Base-by-base conservation (phyloP, 2,888 invertebrate genomes). In the Patella depressa region DNA sequence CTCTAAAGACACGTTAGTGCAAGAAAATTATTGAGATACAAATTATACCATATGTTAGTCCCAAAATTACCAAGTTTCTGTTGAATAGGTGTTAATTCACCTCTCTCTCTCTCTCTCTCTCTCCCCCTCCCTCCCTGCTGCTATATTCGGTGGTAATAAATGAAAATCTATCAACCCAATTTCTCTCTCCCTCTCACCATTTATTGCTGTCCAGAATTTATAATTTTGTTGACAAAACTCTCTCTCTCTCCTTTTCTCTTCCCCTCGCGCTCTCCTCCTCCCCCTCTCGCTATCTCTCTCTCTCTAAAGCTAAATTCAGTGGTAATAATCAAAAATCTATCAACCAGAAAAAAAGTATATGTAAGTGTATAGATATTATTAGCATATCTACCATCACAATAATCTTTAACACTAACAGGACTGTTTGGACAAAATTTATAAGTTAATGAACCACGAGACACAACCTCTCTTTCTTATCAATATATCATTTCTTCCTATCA, bases 111-210 rank as follows among this genome's bases (percentile, higher is more conserved):
- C 11, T 72, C 72, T 53, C 34, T 17, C 54, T n/a, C 72, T 2
- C 53, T 17, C 15, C 19, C 72, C 3, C 17, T 45, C 53, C 54
- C 72, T 72, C 53, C 54, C 53, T 72, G 53, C 53, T 53, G 19
- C 45, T 72, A 14, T 34, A 65, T 3, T 4, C 12, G 19, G n/a
- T 53, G 34, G 69, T 45, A 72, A 29, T 45, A 72, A n/a, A 3
- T 3, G 4, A 34, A 34, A 34, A 34, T 34, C 34, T 34, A 34
- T 34, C 34, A 34, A 34, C 34, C 34, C n/a, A n/a, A n/a, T n/a
- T n/a, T n/a, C 71, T 71, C 24, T 71, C 71, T 19, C 29, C 45
- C 71, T 19, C 34, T 71, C 71, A 17, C 34, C n/a, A 24, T 71
- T 1, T 71, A 24, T 17, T 45, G 24, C n/a, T 9, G 71, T 1